phyloP scores from a whole-genome alignment of 2,888 invertebrate species.

The Limnephilus rhombicus region DNA sequence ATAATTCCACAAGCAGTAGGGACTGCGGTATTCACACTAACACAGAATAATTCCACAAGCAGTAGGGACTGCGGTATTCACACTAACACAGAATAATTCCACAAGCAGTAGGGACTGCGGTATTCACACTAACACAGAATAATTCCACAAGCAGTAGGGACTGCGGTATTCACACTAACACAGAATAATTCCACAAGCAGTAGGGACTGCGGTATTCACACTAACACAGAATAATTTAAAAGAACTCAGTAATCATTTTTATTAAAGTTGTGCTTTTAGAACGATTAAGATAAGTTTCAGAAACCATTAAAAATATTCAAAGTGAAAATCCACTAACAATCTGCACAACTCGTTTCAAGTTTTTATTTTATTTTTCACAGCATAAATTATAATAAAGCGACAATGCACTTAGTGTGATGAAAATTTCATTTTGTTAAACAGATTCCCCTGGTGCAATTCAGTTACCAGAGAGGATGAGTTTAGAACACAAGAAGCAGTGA shows the following conservation, averaged over 20 bases:
- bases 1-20: too few species aligned
- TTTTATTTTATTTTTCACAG: neutral
- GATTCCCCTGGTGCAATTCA: neutral
- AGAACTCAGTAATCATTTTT: neutral
- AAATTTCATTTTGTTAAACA: neutral
- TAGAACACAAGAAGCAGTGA: neutral
- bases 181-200: too few species aligned
- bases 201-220: neutral
- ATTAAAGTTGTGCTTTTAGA: neutral
- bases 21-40: too few species aligned
- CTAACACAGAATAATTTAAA: neutral
- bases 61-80: too few species aligned
- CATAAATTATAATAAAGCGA: neutral
- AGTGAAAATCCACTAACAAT: neutral
- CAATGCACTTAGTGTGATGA: conserved; percentile 13
- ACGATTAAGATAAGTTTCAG: neutral
- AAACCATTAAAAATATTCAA: neutral
- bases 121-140: too few species aligned
- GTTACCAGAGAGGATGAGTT: neutral
- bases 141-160: too few species aligned
- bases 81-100: too few species aligned
- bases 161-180: too few species aligned
- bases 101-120: too few species aligned
- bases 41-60: too few species aligned
- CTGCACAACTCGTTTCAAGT: neutral